A percentile compares a stretch with the other conserved stretches of the same genome.
These are phyloP conservation scores for Cerceris ruficornis DNA, from an alignment of 2,888 invertebrate genomes.

Conservation along the genomic window DNA sequence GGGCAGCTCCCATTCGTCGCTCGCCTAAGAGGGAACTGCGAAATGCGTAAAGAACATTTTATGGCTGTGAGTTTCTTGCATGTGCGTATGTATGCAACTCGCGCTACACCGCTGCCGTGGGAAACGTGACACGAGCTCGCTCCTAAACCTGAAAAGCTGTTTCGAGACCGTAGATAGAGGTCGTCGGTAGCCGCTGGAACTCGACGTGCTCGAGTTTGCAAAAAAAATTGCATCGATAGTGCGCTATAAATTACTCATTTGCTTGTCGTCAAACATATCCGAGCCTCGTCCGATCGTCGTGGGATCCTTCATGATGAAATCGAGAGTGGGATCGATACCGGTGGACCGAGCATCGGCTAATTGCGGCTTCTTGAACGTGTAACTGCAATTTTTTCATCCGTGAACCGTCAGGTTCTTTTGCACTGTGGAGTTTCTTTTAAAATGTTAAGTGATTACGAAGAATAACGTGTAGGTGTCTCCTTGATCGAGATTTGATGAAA, in stretches of 20 bases:
- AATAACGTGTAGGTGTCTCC: too few species aligned
- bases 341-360: conserved; percentile 3
- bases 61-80: conserved; percentile 59
- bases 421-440: too few species aligned
- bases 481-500: too few species aligned
- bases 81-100: conserved; percentile 57
- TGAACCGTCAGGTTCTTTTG: too few species aligned
- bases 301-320: conserved; percentile 40
- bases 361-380: too few species aligned
- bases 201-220: conserved; percentile 14
- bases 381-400: too few species aligned
- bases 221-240: conserved; percentile 17
- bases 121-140: conserved; percentile 73
- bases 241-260: conserved; percentile 65
- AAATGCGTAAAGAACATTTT: conserved; percentile 61
- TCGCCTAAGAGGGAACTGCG: conserved; percentile 49
- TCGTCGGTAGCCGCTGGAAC: conserved; percentile 40
- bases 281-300: conserved; percentile 43
- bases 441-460: too few species aligned
- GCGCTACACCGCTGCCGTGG: conserved; percentile 67
- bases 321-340: conserved; percentile 12
- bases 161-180: conserved; percentile 63
- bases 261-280: conserved; percentile 52
- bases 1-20: conserved; percentile 38
- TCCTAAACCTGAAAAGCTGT: conserved; percentile 68